Percentiles rank a stretch among this genome's conserved stretches.
Conservation (phyloP, 2,888 invertebrate genomes). For the Slavum lentiscoides region DNA sequence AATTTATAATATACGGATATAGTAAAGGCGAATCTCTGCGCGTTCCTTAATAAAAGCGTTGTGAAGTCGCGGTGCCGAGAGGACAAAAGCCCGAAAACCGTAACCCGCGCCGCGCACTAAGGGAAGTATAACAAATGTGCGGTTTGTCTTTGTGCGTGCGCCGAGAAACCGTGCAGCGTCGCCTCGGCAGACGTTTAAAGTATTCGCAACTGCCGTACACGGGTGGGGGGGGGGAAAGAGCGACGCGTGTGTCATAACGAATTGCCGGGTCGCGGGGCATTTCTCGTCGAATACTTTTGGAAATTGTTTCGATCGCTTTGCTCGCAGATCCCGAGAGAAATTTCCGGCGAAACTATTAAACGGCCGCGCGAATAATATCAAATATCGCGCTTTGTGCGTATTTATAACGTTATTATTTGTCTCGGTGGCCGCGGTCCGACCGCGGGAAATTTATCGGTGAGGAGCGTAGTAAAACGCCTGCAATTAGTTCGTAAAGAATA, state of each 20-base stretch:
- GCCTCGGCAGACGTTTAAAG: slow-evolving; percentile 26
- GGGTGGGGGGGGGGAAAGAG: neutral
- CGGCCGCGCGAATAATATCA: too few relatives aligned
- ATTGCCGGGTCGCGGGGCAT: neutral
- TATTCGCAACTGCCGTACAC: slow-evolving; percentile 24
- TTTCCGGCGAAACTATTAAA: neutral
- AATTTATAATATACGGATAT: too few relatives aligned
- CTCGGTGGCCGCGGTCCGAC: too few relatives aligned
- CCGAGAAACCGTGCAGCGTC: neutral
- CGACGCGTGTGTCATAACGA: slow-evolving; percentile 1
- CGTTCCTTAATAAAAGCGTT: too few relatives aligned
- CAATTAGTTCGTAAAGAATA: too few relatives aligned
- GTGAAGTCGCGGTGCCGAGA: too few relatives aligned
- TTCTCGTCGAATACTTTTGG: slow-evolving; percentile 33
- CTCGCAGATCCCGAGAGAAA: neutral
- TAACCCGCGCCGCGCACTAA: neutral
- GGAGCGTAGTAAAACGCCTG: too few relatives aligned
- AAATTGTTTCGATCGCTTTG: neutral
- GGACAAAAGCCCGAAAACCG: slow-evolving; percentile 37
- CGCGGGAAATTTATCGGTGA: too few relatives aligned
- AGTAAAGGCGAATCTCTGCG: too few relatives aligned
- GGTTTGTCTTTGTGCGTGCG: slow-evolving; percentile 3
- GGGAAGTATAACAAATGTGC: slow-evolving; percentile 28
- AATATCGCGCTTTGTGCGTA: too few relatives aligned
- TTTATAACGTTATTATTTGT: too few relatives aligned